phyloP scores from a whole-genome alignment of 2,888 invertebrate species.

The Operophtera brumata region DNA sequence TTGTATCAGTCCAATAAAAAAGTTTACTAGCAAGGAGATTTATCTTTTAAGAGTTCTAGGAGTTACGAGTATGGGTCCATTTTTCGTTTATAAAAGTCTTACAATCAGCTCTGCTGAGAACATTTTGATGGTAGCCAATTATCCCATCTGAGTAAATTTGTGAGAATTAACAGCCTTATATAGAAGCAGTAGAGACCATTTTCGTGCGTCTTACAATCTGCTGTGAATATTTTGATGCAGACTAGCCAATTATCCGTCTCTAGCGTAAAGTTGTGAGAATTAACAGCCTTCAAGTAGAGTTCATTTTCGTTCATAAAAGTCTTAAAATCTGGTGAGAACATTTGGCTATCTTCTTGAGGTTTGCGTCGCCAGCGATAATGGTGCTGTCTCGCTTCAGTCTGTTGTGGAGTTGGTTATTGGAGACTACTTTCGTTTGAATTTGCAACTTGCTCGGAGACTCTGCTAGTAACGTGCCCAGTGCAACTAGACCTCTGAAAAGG shows the following conservation, averaged over 20 bases:
- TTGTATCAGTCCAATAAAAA: too few relatives aligned
- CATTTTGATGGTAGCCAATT: too few relatives aligned
- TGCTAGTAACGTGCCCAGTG: slow-evolving; percentile 86
- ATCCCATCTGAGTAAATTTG: too few relatives aligned
- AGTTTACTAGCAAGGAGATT: too few relatives aligned
- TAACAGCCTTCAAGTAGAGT: not conserved
- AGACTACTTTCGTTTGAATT: slow-evolving; percentile 65
- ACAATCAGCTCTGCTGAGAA: too few relatives aligned
- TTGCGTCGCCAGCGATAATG: slow-evolving; percentile 48
- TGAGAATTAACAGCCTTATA: not conserved
- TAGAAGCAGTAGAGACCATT: slow-evolving; percentile 8
- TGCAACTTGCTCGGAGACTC: slow-evolving; percentile 67
- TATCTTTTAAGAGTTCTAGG: too few relatives aligned
- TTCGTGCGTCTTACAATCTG: slow-evolving; percentile 61
- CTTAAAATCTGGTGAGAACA: slow-evolving; percentile 71
- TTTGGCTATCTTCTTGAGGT: slow-evolving; percentile 58
- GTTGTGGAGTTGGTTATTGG: slow-evolving; percentile 56
- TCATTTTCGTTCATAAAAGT: slow-evolving; percentile 56
- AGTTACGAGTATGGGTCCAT: too few relatives aligned
- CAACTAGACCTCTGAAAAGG: slow-evolving; percentile 84
- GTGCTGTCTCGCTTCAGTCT: slow-evolving; percentile 63
- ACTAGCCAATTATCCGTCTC: too few relatives aligned
- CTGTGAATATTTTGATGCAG: slow-evolving; percentile 68
- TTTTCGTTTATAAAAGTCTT: too few relatives aligned
- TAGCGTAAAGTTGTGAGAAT: not conserved